Percentiles rank a stretch among this genome's conserved stretches.
Conservation (phyloP, 2,888 invertebrate genomes). For the Panopea generosa region DNA sequence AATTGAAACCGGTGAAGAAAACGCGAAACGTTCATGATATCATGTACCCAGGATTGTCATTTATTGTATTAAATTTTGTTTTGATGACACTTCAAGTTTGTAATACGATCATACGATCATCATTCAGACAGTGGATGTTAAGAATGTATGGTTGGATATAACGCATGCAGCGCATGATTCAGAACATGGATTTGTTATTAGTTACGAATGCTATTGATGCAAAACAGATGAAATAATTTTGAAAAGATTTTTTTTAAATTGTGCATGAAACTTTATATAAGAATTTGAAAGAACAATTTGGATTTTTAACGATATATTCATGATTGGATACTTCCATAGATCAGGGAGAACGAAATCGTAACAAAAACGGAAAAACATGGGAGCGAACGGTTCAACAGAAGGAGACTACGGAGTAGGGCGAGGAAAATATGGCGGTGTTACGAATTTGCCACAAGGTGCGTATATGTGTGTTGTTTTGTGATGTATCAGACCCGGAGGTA, state of each 20-base stretch:
- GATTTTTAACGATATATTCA: background rate
- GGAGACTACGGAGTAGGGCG: slow-evolving; percentile 37
- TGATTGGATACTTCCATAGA: background rate
- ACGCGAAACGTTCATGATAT: too few species aligned
- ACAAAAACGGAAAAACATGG: slow-evolving; percentile 46
- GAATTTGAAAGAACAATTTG: background rate
- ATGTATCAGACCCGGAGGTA: slow-evolving; percentile 23
- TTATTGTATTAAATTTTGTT: too few species aligned
- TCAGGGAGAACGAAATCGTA: slow-evolving; percentile 1
- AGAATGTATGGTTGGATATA: too few species aligned
- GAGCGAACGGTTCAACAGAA: slow-evolving; percentile 61
- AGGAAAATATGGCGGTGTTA: slow-evolving; percentile 41
- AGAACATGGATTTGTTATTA: too few species aligned
- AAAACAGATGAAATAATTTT: background rate
- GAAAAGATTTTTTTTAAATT: too few species aligned
- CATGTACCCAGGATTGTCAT: too few species aligned
- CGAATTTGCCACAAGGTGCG: slow-evolving; percentile 50
- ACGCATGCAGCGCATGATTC: too few species aligned
- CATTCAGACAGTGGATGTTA: too few species aligned
- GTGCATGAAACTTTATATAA: background rate
- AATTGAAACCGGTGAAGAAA: too few species aligned
- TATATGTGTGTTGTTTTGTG: slow-evolving; percentile 27
- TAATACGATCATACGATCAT: too few species aligned
- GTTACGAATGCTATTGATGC: too few species aligned
- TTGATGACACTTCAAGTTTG: too few species aligned